Evolutionary conservation across 2,113 vertebrate species (phyloP).

Genomic region (Helogale parvula): DNA sequence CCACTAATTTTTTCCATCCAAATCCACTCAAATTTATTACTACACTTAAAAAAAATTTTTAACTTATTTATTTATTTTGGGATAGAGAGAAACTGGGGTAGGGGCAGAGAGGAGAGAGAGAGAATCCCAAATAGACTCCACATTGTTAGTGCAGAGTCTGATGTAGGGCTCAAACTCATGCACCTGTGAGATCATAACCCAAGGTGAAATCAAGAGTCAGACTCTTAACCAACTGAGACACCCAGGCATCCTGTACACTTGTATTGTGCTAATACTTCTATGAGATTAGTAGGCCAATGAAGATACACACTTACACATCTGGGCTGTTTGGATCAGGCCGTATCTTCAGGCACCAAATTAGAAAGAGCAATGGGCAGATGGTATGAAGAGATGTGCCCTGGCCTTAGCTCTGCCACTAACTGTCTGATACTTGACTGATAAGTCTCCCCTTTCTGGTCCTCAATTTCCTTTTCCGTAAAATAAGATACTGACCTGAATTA

Average conservation of each 20-base stretch:
- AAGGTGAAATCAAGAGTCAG: too few species aligned
- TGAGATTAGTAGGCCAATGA: not conserved
- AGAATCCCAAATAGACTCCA: too few species aligned
- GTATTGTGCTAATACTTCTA: not conserved
- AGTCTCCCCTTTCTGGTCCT: not conserved
- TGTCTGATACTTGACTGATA: not conserved
- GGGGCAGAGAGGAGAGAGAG: too few species aligned
- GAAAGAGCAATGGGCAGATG: not conserved
- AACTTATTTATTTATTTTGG: too few species aligned
- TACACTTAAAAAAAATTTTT: not conserved
- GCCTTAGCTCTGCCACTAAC: not conserved
- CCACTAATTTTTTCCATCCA: not conserved
- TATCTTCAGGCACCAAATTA: not conserved
- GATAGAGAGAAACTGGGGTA: too few species aligned
- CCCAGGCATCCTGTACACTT: not conserved
- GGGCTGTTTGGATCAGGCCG: not conserved
- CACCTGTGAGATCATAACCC: too few species aligned
- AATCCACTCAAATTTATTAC: not conserved
- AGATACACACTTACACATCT: not conserved
- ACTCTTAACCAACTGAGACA: too few species aligned
- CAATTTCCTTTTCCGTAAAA: conserved; percentile 2
- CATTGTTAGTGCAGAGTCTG: too few species aligned
- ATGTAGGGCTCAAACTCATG: too few species aligned
- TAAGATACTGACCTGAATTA: not conserved
- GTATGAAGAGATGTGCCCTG: not conserved